Base-by-base conservation (phyloP, 2,888 invertebrate genomes). In the Pterostichus niger region DNA sequence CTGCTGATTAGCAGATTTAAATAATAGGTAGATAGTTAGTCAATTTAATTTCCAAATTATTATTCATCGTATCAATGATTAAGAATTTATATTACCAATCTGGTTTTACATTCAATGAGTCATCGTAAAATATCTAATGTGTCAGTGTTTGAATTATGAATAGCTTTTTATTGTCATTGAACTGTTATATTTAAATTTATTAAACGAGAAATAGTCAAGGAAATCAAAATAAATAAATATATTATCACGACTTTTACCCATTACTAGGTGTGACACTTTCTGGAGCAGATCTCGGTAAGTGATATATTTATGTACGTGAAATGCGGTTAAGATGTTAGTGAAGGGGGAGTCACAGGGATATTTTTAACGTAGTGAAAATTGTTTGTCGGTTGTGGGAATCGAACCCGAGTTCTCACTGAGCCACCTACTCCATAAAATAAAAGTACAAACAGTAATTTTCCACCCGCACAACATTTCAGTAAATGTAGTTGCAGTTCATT, bases 21-120 rank as follows among this genome's bases (percentile, higher is more conserved):
- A 40, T 40, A 40, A 49, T 49, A n/a, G 49, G n/a, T 49, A 49
- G 3, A 49, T n/a, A 13, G 13, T 49, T 49, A 49, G 40, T 40
- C 40, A 49, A 13, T n/a, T 5, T 49, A 49, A 11, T 35, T 64
- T 64, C 35, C 64, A 64, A 64, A 35, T 64, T 64, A 64, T 64
- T 64, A 64, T 64, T 64, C 64, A 64, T 35, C 33, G 35, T n/a
- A 33, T 64, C 13, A 31, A 64, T 64, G 49, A 10, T 11, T 11
- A 11, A 6, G 13, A n/a, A 64, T 64, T 64, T 13, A 64, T 31
- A 35, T 64, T 31, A 64, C n/a, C 33, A 33, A 24, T 24, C 24
- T 24, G 24, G 35, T 64, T 64, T 64, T 64, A 64, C 64, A 33
- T 33, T 35, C n/a, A n/a, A 31, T 64, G 64, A 64, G 35, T 64